These are phyloP conservation scores for Marasmarcha lunaedactyla DNA, from an alignment of 2,888 invertebrate genomes.

Conservation along the genomic window DNA sequence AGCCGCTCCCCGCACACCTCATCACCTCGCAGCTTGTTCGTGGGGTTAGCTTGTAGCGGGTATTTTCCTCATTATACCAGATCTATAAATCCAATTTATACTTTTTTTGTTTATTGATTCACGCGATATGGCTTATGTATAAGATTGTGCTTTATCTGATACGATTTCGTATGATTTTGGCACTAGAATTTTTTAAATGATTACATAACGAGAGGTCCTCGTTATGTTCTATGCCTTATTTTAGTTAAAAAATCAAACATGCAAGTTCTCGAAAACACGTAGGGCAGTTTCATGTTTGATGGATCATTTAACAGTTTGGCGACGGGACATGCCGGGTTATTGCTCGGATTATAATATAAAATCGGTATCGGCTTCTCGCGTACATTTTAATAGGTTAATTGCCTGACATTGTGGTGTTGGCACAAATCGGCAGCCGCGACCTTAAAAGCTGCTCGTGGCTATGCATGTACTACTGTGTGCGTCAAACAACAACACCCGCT, in stretches of 20 bases:
- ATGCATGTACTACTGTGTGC: slow-evolving; percentile 41
- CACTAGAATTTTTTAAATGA: no score
- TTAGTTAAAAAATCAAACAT: no score
- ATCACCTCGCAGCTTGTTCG: slow-evolving; percentile 38
- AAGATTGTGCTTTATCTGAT: not conserved
- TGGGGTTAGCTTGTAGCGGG: slow-evolving; percentile 56
- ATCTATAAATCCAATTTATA: slow-evolving; percentile 53
- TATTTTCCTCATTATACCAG: slow-evolving; percentile 62
- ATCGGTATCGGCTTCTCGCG: slow-evolving; percentile 42
- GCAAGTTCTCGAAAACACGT: not conserved
- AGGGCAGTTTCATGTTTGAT: no score
- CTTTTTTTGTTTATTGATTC: slow-evolving; percentile 41
- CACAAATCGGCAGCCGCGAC: slow-evolving; percentile 60
- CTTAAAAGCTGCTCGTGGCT: slow-evolving; percentile 58
- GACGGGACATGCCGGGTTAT: slow-evolving; percentile 43
- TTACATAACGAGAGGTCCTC: no score
- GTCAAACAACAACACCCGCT: not conserved
- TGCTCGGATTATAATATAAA: no score
- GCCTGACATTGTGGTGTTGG: slow-evolving; percentile 65
- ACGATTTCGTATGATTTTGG: not conserved
- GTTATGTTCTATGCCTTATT: no score
- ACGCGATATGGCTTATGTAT: not conserved
- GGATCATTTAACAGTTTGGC: slow-evolving; percentile 34
- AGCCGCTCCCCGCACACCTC: slow-evolving; percentile 59
- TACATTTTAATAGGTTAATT: slow-evolving; percentile 66